Evolutionary conservation across 1,140 invertebrate species (phyloP).

Genomic region (Philotrypesis tridentata): DNA sequence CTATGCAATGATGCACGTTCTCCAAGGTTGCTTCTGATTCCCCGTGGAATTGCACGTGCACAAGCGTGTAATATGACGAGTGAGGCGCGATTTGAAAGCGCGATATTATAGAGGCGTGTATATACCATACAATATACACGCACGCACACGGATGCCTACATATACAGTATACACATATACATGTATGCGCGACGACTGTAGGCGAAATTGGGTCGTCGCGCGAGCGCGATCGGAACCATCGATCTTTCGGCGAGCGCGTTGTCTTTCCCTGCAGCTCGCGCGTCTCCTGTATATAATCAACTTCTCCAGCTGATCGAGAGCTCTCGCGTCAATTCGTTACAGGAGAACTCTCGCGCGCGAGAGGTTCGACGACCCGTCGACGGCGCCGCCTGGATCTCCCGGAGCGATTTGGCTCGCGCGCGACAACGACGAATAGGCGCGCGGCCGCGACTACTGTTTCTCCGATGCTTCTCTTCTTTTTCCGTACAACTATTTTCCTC

Average conservation of each 20-base stretch:
- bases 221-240: conserved; percentile 60
- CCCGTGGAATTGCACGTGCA: no score
- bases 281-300: conserved; percentile 1
- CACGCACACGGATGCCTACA: no score
- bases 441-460: background rate
- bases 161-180: no score
- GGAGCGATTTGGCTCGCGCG: background rate
- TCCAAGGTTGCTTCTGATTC: no score
- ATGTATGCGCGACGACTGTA: conserved; percentile 28
- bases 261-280: background rate
- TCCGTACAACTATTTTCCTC: background rate
- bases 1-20: no score
- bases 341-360: conserved; percentile 29
- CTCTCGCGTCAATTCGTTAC: background rate
- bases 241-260: conserved; percentile 55
- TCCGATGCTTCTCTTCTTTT: background rate
- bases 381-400: background rate
- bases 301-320: conserved; percentile 61
- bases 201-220: conserved; percentile 60
- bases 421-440: background rate
- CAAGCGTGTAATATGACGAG: background rate
- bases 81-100: conserved; percentile 61
- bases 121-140: no score
- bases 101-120: no score
- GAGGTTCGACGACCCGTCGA: conserved; percentile 46